Evolutionary conservation across 1,140 invertebrate genomes (phyloP).

Genomic region (Pachyrhynchus sulphureomaculatus): DNA sequence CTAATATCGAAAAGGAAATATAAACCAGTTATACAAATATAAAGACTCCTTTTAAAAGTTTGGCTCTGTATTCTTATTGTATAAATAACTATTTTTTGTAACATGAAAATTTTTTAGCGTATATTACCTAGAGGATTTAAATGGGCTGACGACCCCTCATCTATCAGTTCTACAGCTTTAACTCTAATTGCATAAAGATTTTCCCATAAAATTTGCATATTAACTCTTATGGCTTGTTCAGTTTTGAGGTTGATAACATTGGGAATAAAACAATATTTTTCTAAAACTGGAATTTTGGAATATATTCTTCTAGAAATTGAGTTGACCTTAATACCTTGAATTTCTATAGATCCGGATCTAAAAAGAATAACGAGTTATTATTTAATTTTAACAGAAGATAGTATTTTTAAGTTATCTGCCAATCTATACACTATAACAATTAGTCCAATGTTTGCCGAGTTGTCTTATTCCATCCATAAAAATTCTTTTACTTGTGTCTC

Average conservation of each 20-base stretch:
- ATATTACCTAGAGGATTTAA: constrained; percentile 57
- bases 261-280: constrained; percentile 76
- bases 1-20: too few species aligned
- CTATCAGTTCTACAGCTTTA: constrained; percentile 69
- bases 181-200: constrained; percentile 70
- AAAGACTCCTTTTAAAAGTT: too few species aligned
- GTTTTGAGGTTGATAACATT: constrained; percentile 54
- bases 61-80: too few species aligned
- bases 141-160: constrained; percentile 54
- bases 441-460: too few species aligned
- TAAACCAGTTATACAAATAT: too few species aligned
- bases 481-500: too few species aligned
- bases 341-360: constrained; percentile 80
- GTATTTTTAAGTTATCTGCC: constrained; percentile 64
- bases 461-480: too few species aligned
- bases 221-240: constrained; percentile 53
- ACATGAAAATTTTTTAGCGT: too few species aligned
- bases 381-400: too few species aligned
- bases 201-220: constrained; percentile 76
- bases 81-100: too few species aligned
- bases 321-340: constrained; percentile 78
- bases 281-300: constrained; percentile 66
- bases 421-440: too few species aligned
- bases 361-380: constrained; percentile 55
- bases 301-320: constrained; percentile 69